These are phyloP conservation scores for Electrona antarctica DNA, from an alignment of 2,113 vertebrate genomes.

Conservation along the genomic window DNA sequence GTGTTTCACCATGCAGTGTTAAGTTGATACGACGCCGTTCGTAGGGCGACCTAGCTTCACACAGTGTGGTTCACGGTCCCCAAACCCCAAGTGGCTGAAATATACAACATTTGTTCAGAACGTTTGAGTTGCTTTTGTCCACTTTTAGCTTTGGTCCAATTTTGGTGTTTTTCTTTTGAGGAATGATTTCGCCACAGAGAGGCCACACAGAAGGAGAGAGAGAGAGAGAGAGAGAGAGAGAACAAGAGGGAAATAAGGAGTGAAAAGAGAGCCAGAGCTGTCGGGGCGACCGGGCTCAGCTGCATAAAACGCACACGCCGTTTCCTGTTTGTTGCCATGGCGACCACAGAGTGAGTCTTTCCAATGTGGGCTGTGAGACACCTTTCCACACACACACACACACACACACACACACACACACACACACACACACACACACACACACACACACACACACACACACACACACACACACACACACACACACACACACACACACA, in stretches of 20 bases:
- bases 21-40: conserved; percentile 58
- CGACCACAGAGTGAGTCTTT: conserved; percentile 46
- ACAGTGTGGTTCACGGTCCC: conserved; percentile 42
- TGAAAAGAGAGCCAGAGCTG: conserved; percentile 16
- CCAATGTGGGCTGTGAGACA: conserved; percentile 57
- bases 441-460: conserved; percentile 15
- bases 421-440: conserved; percentile 11
- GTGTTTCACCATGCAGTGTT: conserved; percentile 34
- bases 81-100: conserved; percentile 47
- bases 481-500: conserved; percentile 12
- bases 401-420: neutral
- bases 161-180: conserved; percentile 60
- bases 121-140: conserved; percentile 56
- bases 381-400: conserved; percentile 48
- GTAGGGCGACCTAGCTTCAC: conserved; percentile 31
- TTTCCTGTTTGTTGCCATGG: conserved; percentile 71
- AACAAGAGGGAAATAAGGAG: neutral
- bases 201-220: conserved; percentile 52
- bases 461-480: conserved; percentile 21
- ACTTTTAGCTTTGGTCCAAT: conserved; percentile 57
- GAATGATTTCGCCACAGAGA: conserved; percentile 48
- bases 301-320: conserved; percentile 42
- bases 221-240: neutral
- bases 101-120: conserved; percentile 28
- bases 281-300: conserved; percentile 55